Evolutionary conservation across 2,888 invertebrate species (phyloP).

Genomic region (Hermaeophaga mercurialis): DNA sequence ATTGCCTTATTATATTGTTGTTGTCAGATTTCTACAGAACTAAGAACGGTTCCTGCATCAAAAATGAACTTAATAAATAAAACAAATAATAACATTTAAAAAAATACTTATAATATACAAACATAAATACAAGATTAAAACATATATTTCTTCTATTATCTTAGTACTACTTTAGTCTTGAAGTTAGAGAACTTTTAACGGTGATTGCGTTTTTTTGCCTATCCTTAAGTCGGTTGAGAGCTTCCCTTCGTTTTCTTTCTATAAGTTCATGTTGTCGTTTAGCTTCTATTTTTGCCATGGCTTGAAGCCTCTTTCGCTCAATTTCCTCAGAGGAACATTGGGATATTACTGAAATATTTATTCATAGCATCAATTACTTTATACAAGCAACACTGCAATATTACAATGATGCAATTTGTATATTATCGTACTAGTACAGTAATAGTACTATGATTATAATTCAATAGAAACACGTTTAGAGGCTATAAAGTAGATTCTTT

Average conservation of each 20-base stretch:
- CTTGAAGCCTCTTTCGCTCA: slow-evolving; percentile 57
- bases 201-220: slow-evolving; percentile 43
- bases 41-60: slow-evolving; percentile 44
- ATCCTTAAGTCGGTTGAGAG: slow-evolving; percentile 50
- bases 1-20: slow-evolving; percentile 59
- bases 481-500: no score
- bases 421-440: no score
- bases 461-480: no score
- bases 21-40: slow-evolving; percentile 63
- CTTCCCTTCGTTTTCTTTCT: slow-evolving; percentile 53
- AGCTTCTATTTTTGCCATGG: slow-evolving; percentile 56
- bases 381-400: no score
- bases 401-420: no score
- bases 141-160: neutral
- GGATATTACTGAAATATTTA: slow-evolving; percentile 16
- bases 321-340: slow-evolving; percentile 59
- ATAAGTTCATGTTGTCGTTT: slow-evolving; percentile 54
- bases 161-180: slow-evolving; percentile 29
- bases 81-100: neutral
- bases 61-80: slow-evolving; percentile 27
- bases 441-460: no score
- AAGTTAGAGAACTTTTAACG: slow-evolving; percentile 38
- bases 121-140: neutral
- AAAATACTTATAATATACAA: neutral
- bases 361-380: no score